Evolutionary conservation across 2,113 vertebrate genomes (phyloP).

Genomic region (Alethe castanea): DNA sequence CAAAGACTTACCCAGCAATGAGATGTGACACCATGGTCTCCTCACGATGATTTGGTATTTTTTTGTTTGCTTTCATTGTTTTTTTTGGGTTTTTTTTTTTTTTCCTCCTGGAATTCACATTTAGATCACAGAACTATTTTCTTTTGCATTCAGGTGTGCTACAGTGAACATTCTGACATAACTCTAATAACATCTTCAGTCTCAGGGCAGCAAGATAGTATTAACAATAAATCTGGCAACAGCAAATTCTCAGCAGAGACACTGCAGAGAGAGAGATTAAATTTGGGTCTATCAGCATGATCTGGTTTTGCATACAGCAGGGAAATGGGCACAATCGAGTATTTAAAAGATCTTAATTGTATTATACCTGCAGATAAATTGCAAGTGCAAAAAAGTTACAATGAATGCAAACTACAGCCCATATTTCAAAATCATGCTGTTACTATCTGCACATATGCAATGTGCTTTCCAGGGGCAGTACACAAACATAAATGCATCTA

Average conservation of each 20-base stretch:
- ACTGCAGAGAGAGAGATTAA: neutral
- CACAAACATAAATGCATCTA: neutral
- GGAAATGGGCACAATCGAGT: neutral
- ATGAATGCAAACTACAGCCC: neutral
- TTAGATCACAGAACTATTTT: neutral
- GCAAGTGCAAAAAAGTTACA: neutral
- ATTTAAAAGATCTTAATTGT: neutral
- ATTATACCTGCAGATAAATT: neutral
- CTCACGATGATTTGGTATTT: neutral
- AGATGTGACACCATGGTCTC: neutral
- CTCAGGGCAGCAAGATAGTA: neutral
- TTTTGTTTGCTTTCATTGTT: accelerated
- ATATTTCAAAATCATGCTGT: neutral
- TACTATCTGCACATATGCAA: neutral
- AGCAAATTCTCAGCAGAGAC: neutral
- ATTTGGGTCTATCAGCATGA: neutral
- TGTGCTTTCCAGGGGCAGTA: neutral
- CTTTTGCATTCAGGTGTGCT: neutral
- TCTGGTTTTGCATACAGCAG: neutral
- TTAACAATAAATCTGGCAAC: neutral
- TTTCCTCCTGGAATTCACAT: neutral
- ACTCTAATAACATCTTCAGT: neutral
- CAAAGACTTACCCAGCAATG: neutral
- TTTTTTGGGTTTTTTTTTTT: neutral
- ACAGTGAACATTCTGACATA: neutral